These are phyloP conservation scores for Hyperoplus immaculatus DNA, from an alignment of 2,797 vertebrate genomes.

Conservation along the genomic window DNA sequence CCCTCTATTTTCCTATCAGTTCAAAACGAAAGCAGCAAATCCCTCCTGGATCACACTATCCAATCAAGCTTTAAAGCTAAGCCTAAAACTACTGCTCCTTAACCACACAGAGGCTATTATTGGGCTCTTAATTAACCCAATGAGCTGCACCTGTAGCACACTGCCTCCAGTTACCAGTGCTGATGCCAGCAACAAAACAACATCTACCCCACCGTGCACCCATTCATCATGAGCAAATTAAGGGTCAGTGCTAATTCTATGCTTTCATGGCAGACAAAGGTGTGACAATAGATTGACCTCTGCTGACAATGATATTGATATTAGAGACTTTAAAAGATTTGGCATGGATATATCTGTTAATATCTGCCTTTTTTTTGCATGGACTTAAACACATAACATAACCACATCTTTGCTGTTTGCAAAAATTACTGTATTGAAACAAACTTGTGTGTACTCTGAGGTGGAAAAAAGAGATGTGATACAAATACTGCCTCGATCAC, in stretches of 20 bases:
- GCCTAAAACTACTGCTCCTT: neutral
- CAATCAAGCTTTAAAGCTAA: constrained; percentile 16
- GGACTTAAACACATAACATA: neutral
- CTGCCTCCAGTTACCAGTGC: constrained; percentile 19
- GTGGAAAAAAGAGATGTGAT: neutral
- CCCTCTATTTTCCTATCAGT: neutral
- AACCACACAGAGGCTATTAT: constrained; percentile 4
- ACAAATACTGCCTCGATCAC: neutral
- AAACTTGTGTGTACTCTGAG: neutral
- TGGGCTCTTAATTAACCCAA: constrained; percentile 11
- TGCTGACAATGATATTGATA: neutral
- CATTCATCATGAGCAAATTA: too few species aligned
- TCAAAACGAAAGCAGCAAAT: neutral
- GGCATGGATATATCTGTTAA: neutral
- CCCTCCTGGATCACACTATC: constrained; percentile 21
- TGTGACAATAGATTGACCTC: neutral
- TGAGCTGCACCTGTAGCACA: constrained; percentile 37
- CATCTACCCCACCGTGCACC: neutral
- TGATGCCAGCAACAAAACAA: constrained; percentile 13
- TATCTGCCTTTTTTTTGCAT: neutral
- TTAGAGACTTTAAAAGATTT: neutral
- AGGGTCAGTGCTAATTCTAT: neutral
- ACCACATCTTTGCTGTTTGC: neutral
- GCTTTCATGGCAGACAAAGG: neutral
- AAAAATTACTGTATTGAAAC: neutral